Evolutionary conservation across 2,797 vertebrate species (phyloP), one percentile per base, ranked within the genome.

Genomic region (Florisuga fusca): DNA sequence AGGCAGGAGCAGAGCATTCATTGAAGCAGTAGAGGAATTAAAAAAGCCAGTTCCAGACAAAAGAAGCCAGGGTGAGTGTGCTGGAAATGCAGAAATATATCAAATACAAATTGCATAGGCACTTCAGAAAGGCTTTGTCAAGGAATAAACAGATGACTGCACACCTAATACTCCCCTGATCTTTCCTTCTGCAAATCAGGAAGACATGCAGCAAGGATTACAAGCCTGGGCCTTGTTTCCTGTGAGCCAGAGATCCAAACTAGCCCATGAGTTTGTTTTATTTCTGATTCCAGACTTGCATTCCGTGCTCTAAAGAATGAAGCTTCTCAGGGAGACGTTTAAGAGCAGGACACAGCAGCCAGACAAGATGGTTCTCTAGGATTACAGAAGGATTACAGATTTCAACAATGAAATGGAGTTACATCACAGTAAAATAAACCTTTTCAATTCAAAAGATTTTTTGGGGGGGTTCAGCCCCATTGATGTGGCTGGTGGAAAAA

Each of bases 121-220:
- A 19, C 23, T 87, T 71, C 41, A 83, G 41, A 71, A 93, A 38
- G 45, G 71, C 15, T 83, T 86, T 63, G 46, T 61, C 16, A 66
- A 80, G 38, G 66, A 78, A 64, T 83, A 89, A 92, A 91, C 54
- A 75, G 33, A 59, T 23, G 83, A 81, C 21, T 55, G 68, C 27
- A 43, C 66, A 55, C 16, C 41, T 50, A 43, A 81, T 18, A 43
- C 76, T 77, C 57, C 16, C 50, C 66, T 43, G 15, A 61, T 63
- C 61, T 67, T 50, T 87, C 57, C 57, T 94, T 74, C 76, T 43
- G 86, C 43, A 93, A 81, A 94, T 88, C 73, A 93, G 48, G 64
- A 89, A 89, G 64, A 75, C 54, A 61, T 4, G 8, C 8, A 86
- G 29, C 66, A 94, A 38, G 86, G 50, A 62, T 69, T 50, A 84